Evolutionary conservation across 2,888 invertebrate species (phyloP).

Genomic region (Tetranychus truncatus): DNA sequence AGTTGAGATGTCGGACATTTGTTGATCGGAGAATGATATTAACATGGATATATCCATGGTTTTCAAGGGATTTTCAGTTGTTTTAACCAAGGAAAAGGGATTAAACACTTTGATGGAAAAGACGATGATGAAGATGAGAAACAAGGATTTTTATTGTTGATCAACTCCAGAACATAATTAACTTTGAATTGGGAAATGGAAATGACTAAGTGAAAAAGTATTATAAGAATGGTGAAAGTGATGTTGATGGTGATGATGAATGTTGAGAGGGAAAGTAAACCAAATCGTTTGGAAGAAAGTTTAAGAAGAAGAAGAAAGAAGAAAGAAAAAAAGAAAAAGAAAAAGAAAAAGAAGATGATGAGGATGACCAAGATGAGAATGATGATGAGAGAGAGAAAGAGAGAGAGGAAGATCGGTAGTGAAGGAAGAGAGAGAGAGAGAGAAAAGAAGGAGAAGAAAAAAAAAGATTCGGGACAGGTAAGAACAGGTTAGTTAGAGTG

Average conservation of each 20-base stretch:
- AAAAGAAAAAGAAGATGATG: constrained; percentile 2
- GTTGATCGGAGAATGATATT: neutral
- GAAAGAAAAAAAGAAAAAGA: neutral
- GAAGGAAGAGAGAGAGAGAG: constrained; percentile 3
- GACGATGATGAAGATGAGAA: neutral
- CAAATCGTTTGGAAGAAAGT: neutral
- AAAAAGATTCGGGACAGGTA: neutral
- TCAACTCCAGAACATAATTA: neutral
- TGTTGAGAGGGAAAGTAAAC: neutral
- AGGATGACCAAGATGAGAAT: neutral
- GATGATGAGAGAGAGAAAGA: neutral
- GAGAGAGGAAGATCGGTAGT: constrained; percentile 1
- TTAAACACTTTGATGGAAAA: neutral
- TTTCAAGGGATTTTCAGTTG: too few relatives aligned
- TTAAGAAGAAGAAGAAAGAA: neutral
- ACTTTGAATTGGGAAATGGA: neutral
- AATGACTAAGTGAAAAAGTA: neutral
- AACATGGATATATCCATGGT: too few relatives aligned
- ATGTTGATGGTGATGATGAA: neutral
- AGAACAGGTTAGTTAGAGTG: constrained; percentile 1
- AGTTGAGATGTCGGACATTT: neutral
- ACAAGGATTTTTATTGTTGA: neutral
- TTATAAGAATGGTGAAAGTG: neutral
- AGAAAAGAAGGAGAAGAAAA: neutral
- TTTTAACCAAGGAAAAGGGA: neutral